These are phyloP conservation scores for Eidolon dupreanum DNA, from an alignment of 2,797 vertebrate species.

Conservation along the genomic window DNA sequence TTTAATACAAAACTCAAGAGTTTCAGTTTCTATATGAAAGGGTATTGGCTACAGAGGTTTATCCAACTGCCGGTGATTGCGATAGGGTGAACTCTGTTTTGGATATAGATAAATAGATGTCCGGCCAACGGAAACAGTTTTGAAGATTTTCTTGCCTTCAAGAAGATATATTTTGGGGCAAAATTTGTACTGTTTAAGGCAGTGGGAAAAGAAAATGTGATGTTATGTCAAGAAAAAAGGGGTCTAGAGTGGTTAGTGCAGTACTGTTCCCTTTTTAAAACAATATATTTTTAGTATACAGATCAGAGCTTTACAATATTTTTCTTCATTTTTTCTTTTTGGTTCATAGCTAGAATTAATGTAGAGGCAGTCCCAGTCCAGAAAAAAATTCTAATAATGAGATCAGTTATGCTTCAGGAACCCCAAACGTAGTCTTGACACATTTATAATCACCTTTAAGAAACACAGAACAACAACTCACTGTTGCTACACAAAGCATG, in stretches of 20 bases:
- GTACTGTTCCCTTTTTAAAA: neutral
- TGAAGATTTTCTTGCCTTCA: neutral
- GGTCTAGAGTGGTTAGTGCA: neutral
- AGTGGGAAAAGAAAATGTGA: neutral
- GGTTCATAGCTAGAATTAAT: neutral
- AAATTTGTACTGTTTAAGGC: neutral
- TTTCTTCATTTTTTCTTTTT: neutral
- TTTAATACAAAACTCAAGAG: neutral
- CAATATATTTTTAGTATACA: neutral
- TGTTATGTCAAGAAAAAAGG: neutral
- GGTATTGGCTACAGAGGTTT: neutral
- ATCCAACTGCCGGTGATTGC: neutral
- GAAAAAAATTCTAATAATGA: constrained; percentile 16
- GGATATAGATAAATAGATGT: neutral
- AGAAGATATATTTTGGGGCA: neutral
- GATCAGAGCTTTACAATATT: neutral
- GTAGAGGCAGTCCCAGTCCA: neutral
- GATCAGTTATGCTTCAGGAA: constrained; percentile 34
- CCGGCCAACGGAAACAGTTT: neutral
- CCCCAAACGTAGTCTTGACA: neutral
- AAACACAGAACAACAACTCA: constrained; percentile 25
- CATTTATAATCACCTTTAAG: constrained; percentile 33
- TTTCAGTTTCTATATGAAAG: neutral
- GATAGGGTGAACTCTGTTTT: neutral
- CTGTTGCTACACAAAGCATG: constrained; percentile 55